Conservation (phyloP, 37 sponge, comb jelly and placozoan species). For the Aplysina aerophoba region DNA sequence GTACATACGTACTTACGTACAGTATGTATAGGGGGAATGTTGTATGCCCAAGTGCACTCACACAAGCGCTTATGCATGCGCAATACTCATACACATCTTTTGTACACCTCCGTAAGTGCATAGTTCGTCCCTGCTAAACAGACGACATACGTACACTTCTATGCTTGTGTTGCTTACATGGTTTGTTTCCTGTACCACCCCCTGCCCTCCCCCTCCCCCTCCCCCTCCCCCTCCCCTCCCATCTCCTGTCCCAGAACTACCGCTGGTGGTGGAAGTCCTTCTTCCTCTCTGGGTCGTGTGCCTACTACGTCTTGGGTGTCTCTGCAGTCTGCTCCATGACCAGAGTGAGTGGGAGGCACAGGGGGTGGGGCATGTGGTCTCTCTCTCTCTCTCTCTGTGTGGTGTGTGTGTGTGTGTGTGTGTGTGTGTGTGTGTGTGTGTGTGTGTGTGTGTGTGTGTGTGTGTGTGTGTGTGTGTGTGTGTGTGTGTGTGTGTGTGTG, state of each 20-base stretch:
- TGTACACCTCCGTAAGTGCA: no score
- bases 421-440: neutral
- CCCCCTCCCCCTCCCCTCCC: no score
- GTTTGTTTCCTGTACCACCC: no score
- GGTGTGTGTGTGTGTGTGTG: neutral
- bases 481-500: slow-evolving; percentile 19
- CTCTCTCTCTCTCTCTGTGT: slow-evolving; percentile 56
- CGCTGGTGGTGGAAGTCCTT: slow-evolving; percentile 99
- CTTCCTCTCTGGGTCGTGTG: slow-evolving; percentile 84
- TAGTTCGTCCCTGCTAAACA: no score
- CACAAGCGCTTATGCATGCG: no score
- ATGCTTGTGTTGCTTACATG: no score
- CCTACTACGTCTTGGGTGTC: slow-evolving; percentile 89
- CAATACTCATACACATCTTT: no score
- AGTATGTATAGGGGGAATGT: no score
- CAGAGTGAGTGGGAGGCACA: slow-evolving; percentile 60
- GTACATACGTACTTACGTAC: no score
- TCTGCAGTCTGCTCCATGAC: slow-evolving; percentile 88
- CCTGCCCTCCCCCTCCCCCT: no score
- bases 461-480: neutral
- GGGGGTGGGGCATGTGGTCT: neutral
- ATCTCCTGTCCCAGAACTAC: slow-evolving; percentile 66
- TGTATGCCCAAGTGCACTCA: no score
- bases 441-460: slow-evolving; percentile 12
- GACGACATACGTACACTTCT: no score